Conservation (phyloP, 92 coral and sea anemone species). For the Isaurus tuberculatus region DNA sequence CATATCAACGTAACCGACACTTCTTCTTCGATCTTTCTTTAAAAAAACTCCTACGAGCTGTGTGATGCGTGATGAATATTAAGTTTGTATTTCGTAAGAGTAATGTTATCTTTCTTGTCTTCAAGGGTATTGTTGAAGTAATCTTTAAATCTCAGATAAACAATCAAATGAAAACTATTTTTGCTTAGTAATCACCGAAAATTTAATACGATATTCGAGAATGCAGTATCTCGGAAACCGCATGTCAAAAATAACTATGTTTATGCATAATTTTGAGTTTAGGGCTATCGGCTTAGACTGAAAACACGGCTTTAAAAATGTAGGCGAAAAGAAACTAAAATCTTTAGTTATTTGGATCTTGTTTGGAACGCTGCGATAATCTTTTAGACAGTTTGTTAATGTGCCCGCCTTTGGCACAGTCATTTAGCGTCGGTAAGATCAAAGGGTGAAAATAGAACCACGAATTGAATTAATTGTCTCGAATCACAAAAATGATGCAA, state of each 20-base stretch:
- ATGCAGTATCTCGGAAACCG: not conserved
- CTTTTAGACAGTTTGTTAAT: slow-evolving; percentile 7
- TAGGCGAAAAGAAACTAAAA: not conserved
- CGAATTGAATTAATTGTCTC: slow-evolving; percentile 22
- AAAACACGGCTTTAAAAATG: not conserved
- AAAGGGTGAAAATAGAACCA: slow-evolving; percentile 3
- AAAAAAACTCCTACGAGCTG: not conserved
- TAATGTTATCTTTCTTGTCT: slow-evolving; percentile 5
- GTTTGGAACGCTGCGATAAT: slow-evolving; percentile 11
- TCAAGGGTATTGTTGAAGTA: slow-evolving; percentile 20
- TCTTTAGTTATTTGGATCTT: not conserved
- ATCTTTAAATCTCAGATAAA: slow-evolving; percentile 32
- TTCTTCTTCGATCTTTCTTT: not conserved
- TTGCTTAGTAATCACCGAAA: not conserved
- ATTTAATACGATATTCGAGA: not conserved
- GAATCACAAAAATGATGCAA: slow-evolving; percentile 31
- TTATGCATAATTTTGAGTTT: not conserved
- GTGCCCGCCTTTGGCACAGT: not conserved
- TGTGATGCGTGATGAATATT: not conserved
- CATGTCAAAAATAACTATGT: not conserved
- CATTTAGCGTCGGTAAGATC: slow-evolving; percentile 31
- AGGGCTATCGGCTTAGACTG: not conserved
- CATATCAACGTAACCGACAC: not conserved
- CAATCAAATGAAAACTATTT: slow-evolving; percentile 10
- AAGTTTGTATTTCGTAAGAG: not conserved